Percentiles rank a stretch among this genome's conserved stretches.
phyloP scores from a whole-genome alignment of 2,888 invertebrate genomes.

The Cancer borealis region DNA sequence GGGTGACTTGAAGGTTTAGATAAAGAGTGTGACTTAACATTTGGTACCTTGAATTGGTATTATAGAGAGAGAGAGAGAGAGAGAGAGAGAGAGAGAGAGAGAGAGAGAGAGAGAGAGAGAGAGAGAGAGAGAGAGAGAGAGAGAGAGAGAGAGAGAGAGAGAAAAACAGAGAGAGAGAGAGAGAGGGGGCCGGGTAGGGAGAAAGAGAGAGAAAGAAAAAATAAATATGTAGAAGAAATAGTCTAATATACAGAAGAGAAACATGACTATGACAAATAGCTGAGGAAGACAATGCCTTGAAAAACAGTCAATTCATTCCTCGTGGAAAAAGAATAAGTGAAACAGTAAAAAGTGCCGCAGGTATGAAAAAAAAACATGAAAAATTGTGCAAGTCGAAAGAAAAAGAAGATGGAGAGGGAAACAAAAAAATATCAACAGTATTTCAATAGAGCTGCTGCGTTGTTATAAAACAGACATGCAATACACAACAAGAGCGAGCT shows the following conservation, averaged over 20 bases:
- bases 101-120: background rate
- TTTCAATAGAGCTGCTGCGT: background rate
- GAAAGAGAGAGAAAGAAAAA: conserved; percentile 20
- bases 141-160: background rate
- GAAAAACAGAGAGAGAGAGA: background rate
- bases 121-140: background rate
- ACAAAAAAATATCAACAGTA: background rate
- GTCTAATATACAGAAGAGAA: background rate
- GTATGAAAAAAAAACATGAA: background rate
- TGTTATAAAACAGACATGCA: background rate
- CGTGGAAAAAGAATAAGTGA: background rate
- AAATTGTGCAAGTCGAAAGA: background rate
- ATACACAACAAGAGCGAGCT: background rate
- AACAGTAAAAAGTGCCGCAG: background rate
- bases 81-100: too few species aligned
- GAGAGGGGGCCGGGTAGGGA: background rate
- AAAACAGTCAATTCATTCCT: background rate
- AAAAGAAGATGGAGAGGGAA: background rate
- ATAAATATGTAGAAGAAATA: background rate
- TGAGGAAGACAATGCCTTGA: background rate
- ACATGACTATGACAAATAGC: background rate
- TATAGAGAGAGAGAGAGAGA: too few species aligned
- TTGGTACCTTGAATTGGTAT: too few species aligned
- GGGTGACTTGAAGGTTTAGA: too few species aligned
- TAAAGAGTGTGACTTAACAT: too few species aligned